Percentiles rank a stretch among this genome's conserved stretches.
Evolutionary conservation across 2,888 invertebrate species (phyloP).

Genomic region (Apamea epomidion): DNA sequence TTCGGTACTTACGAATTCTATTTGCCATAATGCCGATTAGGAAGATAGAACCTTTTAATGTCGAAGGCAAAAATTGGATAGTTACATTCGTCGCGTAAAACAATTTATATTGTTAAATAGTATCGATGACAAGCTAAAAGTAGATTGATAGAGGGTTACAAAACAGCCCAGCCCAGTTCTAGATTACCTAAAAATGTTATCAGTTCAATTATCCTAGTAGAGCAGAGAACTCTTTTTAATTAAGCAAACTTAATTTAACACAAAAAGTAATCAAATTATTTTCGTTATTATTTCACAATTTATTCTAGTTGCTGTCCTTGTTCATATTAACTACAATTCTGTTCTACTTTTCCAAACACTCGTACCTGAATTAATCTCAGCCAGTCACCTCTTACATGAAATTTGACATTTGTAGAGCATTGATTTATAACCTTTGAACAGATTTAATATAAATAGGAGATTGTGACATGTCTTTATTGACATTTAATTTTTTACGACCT

Average conservation of each 20-base stretch:
- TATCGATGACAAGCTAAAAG: too few species aligned
- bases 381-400: slow-evolving; percentile 16
- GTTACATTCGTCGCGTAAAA: too few species aligned
- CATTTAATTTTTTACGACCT: slow-evolving; percentile 26
- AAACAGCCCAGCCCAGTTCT: too few species aligned
- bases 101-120: too few species aligned
- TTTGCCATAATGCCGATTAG: too few species aligned
- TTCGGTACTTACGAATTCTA: too few species aligned
- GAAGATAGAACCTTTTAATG: too few species aligned
- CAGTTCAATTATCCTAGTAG: neutral
- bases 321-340: neutral
- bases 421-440: slow-evolving; percentile 22
- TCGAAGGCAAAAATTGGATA: too few species aligned
- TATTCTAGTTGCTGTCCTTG: slow-evolving; percentile 1
- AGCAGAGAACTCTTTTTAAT: neutral
- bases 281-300: neutral
- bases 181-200: neutral
- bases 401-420: slow-evolving; percentile 48
- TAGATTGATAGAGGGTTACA: neutral
- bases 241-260: slow-evolving; percentile 1
- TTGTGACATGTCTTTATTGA: slow-evolving; percentile 18
- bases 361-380: slow-evolving; percentile 23
- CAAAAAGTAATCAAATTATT: neutral
- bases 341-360: slow-evolving; percentile 6
- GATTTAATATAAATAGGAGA: neutral